Percentiles rank a stretch among this genome's conserved stretches.
These are phyloP conservation scores for Meriones unguiculatus DNA, from an alignment of 2,113 vertebrate genomes.

Conservation along the genomic window DNA sequence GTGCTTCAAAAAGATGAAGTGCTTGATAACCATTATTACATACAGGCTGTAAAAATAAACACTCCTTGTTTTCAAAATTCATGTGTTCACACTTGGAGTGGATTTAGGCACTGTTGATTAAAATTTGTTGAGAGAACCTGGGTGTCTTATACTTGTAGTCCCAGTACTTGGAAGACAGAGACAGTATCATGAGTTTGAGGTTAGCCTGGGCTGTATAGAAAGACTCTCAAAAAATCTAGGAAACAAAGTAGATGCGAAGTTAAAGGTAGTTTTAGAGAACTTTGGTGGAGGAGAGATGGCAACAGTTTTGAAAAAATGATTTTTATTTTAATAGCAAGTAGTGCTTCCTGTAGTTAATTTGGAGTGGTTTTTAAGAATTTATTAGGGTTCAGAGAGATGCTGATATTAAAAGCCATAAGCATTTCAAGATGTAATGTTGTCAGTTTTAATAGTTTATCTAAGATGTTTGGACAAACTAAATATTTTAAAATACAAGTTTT, in stretches of 20 bases:
- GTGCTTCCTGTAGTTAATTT: neutral
- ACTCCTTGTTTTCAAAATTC: constrained; percentile 24
- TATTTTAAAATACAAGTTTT: constrained; percentile 40
- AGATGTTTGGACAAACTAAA: constrained; percentile 11
- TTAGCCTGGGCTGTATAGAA: neutral
- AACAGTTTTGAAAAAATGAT: neutral
- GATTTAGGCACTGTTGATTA: constrained; percentile 44
- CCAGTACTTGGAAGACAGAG: neutral
- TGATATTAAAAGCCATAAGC: constrained; percentile 14
- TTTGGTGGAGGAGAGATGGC: neutral
- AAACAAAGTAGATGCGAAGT: neutral
- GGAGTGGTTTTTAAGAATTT: constrained; percentile 34
- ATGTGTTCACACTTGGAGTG: neutral
- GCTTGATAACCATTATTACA: neutral
- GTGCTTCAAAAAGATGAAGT: constrained; percentile 40
- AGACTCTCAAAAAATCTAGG: neutral
- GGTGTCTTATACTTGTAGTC: neutral
- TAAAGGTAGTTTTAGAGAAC: neutral
- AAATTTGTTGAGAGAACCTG: constrained; percentile 22
- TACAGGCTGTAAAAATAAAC: neutral
- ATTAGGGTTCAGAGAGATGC: neutral
- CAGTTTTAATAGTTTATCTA: constrained; percentile 45
- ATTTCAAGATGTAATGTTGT: neutral
- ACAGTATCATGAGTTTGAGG: neutral
- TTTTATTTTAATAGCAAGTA: neutral